These are phyloP conservation scores for Chauna torquata DNA, from an alignment of 2,113 vertebrate species.

Conservation along the genomic window DNA sequence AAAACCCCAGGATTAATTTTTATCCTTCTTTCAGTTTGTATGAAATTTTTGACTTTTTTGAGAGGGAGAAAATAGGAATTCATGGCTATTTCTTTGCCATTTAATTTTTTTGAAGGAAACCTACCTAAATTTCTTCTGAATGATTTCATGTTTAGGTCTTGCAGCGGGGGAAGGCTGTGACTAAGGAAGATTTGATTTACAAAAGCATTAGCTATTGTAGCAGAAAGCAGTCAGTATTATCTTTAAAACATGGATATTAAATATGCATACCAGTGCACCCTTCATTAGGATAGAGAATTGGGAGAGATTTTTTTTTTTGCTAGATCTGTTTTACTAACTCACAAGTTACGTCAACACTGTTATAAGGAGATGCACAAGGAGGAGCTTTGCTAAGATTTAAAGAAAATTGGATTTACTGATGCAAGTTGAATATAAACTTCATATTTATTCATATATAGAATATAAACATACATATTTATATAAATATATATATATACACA, in stretches of 20 bases:
- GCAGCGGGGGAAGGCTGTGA: background rate
- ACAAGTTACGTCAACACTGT: background rate
- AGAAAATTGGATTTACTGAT: background rate
- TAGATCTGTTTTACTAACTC: background rate
- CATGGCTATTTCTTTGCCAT: background rate
- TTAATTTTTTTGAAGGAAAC: background rate
- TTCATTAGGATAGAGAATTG: background rate
- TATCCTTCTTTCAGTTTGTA: background rate
- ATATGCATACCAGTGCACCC: background rate
- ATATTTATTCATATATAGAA: background rate
- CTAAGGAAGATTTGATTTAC: background rate
- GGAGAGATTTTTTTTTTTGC: background rate
- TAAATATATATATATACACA: too few species aligned
- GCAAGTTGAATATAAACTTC: background rate
- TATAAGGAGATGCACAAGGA: background rate
- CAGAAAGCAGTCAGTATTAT: background rate
- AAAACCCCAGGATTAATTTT: background rate
- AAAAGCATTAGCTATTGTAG: background rate
- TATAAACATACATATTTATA: background rate
- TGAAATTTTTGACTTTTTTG: background rate
- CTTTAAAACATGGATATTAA: conserved; percentile 2
- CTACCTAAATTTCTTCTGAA: background rate
- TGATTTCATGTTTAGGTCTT: background rate
- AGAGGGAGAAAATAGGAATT: background rate
- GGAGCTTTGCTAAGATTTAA: background rate